These are phyloP conservation scores for Helostoma temminkii DNA, from an alignment of 2,797 vertebrate genomes.

Conservation along the genomic window DNA sequence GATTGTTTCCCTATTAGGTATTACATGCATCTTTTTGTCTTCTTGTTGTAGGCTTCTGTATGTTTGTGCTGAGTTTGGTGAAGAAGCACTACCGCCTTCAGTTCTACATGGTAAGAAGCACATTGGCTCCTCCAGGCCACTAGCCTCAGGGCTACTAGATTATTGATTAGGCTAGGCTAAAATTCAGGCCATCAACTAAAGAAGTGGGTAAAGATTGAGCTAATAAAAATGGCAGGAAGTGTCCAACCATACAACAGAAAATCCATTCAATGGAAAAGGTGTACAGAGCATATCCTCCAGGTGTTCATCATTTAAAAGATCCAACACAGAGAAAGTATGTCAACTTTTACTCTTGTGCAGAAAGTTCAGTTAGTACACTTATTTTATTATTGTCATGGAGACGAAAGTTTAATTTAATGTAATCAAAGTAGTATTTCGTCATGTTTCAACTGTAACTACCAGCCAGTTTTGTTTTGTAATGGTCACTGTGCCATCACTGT, in stretches of 20 bases:
- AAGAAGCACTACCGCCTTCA: slow-evolving; percentile 99
- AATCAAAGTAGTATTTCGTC: not conserved
- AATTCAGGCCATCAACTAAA: slow-evolving; percentile 7
- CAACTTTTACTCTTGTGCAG: not conserved
- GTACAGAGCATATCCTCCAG: too few relatives aligned
- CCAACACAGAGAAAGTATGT: not conserved
- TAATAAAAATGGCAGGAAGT: not conserved
- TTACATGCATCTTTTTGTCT: slow-evolving; percentile 2
- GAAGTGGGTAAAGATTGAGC: slow-evolving; percentile 10
- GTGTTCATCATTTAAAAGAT: too few relatives aligned
- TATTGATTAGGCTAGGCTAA: slow-evolving; percentile 50
- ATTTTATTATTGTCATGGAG: not conserved
- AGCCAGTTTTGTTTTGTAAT: not conserved
- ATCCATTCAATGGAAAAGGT: not conserved
- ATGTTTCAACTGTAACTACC: not conserved
- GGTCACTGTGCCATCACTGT: not conserved
- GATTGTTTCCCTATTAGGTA: too few relatives aligned
- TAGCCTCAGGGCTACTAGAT: slow-evolving; percentile 26
- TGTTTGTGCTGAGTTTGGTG: slow-evolving; percentile 98
- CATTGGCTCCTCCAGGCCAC: not conserved
- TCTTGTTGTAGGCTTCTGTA: slow-evolving; percentile 91
- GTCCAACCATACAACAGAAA: not conserved
- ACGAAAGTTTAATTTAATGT: not conserved
- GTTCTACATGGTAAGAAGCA: slow-evolving; percentile 95
- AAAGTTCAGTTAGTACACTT: not conserved